Conservation (phyloP, 2,113 vertebrate genomes). For the Synodontis membranacea region DNA sequence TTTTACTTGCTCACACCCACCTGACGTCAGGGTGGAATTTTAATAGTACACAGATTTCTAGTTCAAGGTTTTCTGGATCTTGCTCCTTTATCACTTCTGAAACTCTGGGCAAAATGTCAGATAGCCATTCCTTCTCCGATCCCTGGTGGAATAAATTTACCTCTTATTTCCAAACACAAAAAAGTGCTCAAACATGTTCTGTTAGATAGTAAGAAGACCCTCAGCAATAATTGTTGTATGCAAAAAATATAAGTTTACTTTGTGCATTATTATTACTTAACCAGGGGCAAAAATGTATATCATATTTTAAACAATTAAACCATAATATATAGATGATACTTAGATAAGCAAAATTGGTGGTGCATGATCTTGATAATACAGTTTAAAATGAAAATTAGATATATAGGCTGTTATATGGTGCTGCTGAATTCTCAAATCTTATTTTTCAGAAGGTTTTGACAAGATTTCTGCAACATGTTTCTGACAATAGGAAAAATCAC, state of each 20-base stretch:
- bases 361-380: background rate
- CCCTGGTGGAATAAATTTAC: constrained; percentile 64
- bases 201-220: background rate
- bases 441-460: background rate
- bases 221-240: background rate
- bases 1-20: constrained; percentile 58
- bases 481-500: background rate
- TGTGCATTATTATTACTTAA: background rate
- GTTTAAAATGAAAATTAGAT: background rate
- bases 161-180: background rate
- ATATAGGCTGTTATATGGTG: background rate
- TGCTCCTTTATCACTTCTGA: constrained; percentile 86
- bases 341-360: background rate
- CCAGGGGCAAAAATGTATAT: background rate
- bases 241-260: background rate
- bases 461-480: background rate
- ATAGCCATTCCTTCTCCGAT: constrained; percentile 73
- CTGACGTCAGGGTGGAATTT: constrained; percentile 80
- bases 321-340: background rate
- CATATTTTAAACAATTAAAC: background rate
- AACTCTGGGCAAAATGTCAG: constrained; percentile 68
- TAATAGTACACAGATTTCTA: constrained; percentile 78
- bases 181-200: background rate
- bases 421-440: background rate
- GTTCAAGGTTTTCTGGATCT: constrained; percentile 77